Base-by-base conservation (phyloP, 2,113 vertebrate genomes). In the Mirza zaza region DNA sequence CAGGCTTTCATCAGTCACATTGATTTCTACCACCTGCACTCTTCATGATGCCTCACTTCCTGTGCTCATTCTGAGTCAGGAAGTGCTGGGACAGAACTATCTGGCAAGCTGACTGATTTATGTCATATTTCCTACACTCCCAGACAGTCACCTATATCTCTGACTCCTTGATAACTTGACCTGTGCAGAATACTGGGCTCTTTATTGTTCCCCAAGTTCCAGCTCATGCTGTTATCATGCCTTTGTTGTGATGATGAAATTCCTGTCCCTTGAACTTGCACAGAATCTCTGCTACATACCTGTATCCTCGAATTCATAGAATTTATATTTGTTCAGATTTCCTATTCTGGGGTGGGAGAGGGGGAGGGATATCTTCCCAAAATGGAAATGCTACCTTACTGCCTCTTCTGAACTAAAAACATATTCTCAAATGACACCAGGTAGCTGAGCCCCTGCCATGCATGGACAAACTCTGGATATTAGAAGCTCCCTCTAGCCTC, bases 41-140 rank as follows among this genome's bases (percentile, higher is more conserved):
- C 34, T 27, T 68, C 25, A 0, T 4, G 82, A 20, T 42, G 48
- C 36, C 85, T 65, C 80, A 77, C 89, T 95, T 96, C 96, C 96
- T 92, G 91, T 32, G 50, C 45, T 88, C 65, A 52, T 34, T 94
- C 45, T 70, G 79, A 87, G 23, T 42, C 1, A 87, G 96, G 96
- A 97, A 94, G 77, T n/a, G 11, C 73, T 21, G 29, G 5, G 75
- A 20, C 13, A 77, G 39, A 61, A 48, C 25, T 83, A 80, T 45
- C 91, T 91, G 94, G 39, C 52, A 14, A 55, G 68, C 79, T 95
- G 96, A 96, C 63, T 87, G 86, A 94, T 93, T 87, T 48, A 87
- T 91, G 87, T 2, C n/a, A 0, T 9, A 15, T 55, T 95, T 97
- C 95, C 96, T 77, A 65, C 91, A 59, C 18, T 75, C 75, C 15